Base-by-base conservation (phyloP, 2,113 vertebrate genomes). In the Pollimyrus isidori region DNA sequence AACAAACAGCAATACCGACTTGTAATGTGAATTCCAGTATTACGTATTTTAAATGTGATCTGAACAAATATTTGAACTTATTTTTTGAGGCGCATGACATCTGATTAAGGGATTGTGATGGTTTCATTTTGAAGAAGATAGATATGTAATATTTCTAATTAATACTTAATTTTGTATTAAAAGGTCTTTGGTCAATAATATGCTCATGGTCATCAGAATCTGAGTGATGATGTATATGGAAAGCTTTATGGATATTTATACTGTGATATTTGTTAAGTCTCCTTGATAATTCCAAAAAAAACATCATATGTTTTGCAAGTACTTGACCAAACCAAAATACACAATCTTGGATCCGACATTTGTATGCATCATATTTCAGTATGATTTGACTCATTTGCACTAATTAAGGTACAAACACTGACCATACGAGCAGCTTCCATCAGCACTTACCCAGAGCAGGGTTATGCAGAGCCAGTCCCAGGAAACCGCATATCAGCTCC, bases 151-250 rank as follows among this genome's bases (percentile, higher is more conserved):
- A 69, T 88, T 88, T 88, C n/a, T 58, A n/a, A 23, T 45, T 88
- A 48, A 65, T 48, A 88, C 50, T 65, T 88, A 58, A 52, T 88
- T 88, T 65, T 56, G 52, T 58, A 62, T 42, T 88, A 62, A 65
- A 23, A 42, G 52, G 6, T 39, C 30, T 52, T 46, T 53, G 5
- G 56, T 58, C 26, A 52, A 65, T 88, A 62, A 62, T 65, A 42
- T 84, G 21, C 82, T 45, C 56, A 88, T 45, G 19, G 17, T 52
- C 11, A 88, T 48, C 21, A 69, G 26, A 69, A 82, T 82, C 4
- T 82, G 17, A 82, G 19, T 45, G 3, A 39, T 82, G 35, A 9
- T 45, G 39, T 82, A 82, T 82, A 84, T 84, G 45, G 19, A 84
- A 84, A 45, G 23, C 45, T 48, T 84, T 84, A 84, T 84, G 82